Conservation (phyloP, 2,113 vertebrate species). For the Falcunculus frontatus region DNA sequence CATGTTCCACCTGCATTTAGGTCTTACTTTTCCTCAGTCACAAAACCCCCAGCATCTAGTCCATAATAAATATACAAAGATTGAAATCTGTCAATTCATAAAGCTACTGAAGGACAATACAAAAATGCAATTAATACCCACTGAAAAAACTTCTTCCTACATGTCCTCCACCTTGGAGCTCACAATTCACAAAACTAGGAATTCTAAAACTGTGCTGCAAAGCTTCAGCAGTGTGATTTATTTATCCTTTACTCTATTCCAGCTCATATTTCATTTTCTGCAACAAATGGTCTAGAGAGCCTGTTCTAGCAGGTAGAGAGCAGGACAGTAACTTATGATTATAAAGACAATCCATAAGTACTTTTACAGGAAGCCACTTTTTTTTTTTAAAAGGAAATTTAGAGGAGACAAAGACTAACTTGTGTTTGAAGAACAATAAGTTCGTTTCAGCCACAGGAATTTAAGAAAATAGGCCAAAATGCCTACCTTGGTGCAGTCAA, state of each 20-base stretch:
- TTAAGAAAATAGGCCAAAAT: neutral
- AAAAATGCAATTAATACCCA: neutral
- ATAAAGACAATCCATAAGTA: neutral
- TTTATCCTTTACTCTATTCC: neutral
- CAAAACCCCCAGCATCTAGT: neutral
- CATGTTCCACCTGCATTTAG: neutral
- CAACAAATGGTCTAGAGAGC: neutral
- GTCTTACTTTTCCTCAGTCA: neutral
- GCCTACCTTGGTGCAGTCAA: constrained; percentile 88
- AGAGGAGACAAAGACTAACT: neutral
- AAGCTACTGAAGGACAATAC: neutral
- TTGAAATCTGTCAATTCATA: neutral
- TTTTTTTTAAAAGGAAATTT: neutral
- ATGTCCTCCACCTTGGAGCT: neutral
- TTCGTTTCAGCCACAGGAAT: neutral
- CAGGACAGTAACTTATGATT: neutral
- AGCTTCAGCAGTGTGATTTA: neutral
- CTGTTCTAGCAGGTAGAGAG: neutral
- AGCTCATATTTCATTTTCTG: neutral
- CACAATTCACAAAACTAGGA: neutral
- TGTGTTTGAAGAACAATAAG: neutral
- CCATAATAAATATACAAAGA: neutral
- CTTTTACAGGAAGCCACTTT: neutral
- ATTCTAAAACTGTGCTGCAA: neutral
- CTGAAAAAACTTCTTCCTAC: neutral